Conservation (phyloP, 1,140 invertebrate genomes). For the Penaeus japonicus region DNA sequence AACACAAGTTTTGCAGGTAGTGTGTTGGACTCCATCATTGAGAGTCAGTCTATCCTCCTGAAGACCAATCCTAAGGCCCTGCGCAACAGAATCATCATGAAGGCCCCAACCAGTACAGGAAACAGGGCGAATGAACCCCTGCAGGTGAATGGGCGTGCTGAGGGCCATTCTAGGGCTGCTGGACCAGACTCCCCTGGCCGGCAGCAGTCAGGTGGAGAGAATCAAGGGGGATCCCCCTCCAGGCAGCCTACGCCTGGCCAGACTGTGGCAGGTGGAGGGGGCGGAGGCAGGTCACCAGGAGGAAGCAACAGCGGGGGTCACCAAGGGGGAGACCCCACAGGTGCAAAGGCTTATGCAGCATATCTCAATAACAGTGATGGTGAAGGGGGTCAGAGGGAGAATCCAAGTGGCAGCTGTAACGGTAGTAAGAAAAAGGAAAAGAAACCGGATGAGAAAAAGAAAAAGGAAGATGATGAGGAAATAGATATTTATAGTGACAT, state of each 20-base stretch:
- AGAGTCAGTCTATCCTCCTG: constrained; percentile 40
- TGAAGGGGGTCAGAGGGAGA: constrained; percentile 31
- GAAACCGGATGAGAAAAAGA: constrained; percentile 44
- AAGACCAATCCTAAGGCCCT: background rate
- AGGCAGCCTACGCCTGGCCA: constrained; percentile 18
- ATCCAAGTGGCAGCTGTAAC: constrained; percentile 62
- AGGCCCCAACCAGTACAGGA: background rate
- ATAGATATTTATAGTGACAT: constrained; percentile 52
- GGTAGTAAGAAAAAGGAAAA: constrained; percentile 58
- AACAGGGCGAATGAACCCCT: background rate
- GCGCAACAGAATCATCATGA: background rate
- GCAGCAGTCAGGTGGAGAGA: constrained; percentile 20
- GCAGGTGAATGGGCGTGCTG: background rate
- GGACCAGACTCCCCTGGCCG: constrained; percentile 36
- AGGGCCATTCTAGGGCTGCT: background rate
- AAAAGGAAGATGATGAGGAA: constrained; percentile 50
- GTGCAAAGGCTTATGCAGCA: constrained; percentile 27
- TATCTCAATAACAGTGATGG: constrained; percentile 45
- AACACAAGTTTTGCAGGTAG: background rate
- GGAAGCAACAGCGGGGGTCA: constrained; percentile 58
- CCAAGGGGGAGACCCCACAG: constrained; percentile 41
- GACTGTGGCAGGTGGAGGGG: constrained; percentile 3
- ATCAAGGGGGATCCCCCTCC: background rate
- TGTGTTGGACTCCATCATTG: constrained; percentile 48
- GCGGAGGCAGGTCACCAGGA: constrained; percentile 50